These are phyloP conservation scores for Villa cingulata DNA, from an alignment of 2,888 invertebrate genomes.

Conservation along the genomic window DNA sequence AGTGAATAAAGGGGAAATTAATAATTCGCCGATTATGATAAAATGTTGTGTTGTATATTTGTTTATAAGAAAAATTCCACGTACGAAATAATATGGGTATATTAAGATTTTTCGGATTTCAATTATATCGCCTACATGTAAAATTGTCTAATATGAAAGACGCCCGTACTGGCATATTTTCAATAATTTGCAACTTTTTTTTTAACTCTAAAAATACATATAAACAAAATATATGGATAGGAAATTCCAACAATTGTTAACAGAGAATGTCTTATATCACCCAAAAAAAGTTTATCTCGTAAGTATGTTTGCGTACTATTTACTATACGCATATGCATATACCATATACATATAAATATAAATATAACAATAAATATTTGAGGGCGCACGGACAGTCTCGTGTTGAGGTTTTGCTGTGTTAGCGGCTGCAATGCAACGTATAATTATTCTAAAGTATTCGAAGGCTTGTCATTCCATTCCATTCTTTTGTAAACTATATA, in stretches of 20 bases:
- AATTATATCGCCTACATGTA: background rate
- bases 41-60: too few relatives aligned
- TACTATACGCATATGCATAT: too few relatives aligned
- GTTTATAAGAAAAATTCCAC: too few relatives aligned
- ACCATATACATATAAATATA: too few relatives aligned
- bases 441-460: constrained; percentile 8
- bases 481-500: background rate
- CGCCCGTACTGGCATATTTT: constrained; percentile 8
- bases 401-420: background rate
- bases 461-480: constrained; percentile 8
- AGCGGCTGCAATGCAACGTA: background rate
- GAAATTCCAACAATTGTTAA: constrained; percentile 3
- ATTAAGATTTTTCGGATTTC: background rate
- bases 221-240: background rate
- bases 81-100: too few relatives aligned
- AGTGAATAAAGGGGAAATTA: too few relatives aligned
- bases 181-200: constrained; percentile 3
- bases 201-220: background rate
- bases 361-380: background rate
- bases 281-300: constrained; percentile 7
- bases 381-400: background rate
- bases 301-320: too few relatives aligned
- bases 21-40: too few relatives aligned
- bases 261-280: constrained; percentile 2
- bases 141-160: background rate